phyloP scores from a whole-genome alignment of 92 coral and sea anemone genomes.

The Epizoanthus scotinus region DNA sequence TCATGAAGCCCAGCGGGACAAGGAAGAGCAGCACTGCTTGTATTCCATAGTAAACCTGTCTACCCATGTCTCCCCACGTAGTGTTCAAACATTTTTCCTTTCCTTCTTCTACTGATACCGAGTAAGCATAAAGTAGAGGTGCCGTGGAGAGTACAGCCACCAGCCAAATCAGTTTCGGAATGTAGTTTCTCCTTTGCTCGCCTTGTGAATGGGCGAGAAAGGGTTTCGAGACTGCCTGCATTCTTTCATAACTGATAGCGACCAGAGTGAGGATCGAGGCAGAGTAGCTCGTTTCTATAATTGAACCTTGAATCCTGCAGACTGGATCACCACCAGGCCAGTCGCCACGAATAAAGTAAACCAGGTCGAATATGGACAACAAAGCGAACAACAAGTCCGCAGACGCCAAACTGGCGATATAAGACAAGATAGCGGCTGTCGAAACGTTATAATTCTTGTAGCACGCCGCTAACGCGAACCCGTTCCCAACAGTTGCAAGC shows the following conservation, averaged over 20 bases:
- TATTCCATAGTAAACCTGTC: constrained; percentile 51
- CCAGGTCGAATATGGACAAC: constrained; percentile 29
- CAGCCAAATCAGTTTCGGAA: constrained; percentile 38
- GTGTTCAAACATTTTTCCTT: constrained; percentile 39
- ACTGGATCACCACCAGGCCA: constrained; percentile 36
- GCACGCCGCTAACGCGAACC: constrained; percentile 32
- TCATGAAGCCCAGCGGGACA: constrained; percentile 43
- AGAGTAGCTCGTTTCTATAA: constrained; percentile 40
- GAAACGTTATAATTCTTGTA: constrained; percentile 21
- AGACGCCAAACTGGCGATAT: constrained; percentile 39
- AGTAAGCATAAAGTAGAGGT: constrained; percentile 46
- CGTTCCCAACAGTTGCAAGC: constrained; percentile 69
- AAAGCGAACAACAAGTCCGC: constrained; percentile 34
- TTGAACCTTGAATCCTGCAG: constrained; percentile 34
- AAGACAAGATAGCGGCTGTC: constrained; percentile 17
- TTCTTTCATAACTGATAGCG: constrained; percentile 47
- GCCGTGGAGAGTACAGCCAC: constrained; percentile 19
- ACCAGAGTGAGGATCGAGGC: constrained; percentile 52
- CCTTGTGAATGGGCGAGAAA: constrained; percentile 25
- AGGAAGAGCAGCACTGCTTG: constrained; percentile 49
- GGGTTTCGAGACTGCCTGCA: constrained; percentile 41
- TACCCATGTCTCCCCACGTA: constrained; percentile 38
- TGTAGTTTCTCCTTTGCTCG: background rate
- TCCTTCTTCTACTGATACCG: constrained; percentile 31
- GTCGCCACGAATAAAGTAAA: constrained; percentile 27